phyloP scores from a whole-genome alignment of 1,140 invertebrate species.

The Heliconius melpomene region DNA sequence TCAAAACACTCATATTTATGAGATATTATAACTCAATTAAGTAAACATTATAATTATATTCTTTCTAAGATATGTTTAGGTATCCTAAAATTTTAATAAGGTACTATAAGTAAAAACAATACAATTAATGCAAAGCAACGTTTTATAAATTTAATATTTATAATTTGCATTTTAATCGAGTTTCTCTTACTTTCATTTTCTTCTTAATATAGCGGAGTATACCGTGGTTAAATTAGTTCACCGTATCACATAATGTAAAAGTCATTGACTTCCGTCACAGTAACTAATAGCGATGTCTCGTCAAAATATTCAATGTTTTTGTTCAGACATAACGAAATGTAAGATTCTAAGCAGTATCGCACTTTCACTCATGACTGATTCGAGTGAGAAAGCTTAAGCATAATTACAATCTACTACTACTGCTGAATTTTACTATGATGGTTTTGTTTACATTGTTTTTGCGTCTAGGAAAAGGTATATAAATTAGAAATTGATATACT shows the following conservation, averaged over 20 bases:
- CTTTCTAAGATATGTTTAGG: background rate
- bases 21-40: too few relatives aligned
- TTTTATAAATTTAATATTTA: conserved; percentile 7
- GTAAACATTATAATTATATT: too few relatives aligned
- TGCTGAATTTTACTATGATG: too few relatives aligned
- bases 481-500: too few relatives aligned
- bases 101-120: conserved; percentile 4
- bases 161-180: conserved; percentile 16
- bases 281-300: background rate
- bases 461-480: too few relatives aligned
- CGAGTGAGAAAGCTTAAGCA: background rate
- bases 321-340: background rate
- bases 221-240: background rate
- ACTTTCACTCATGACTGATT: background rate
- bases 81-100: background rate
- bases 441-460: background rate
- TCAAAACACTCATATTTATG: too few relatives aligned
- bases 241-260: background rate
- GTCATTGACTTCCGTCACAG: background rate
- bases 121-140: background rate
- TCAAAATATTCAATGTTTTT: background rate
- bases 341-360: background rate
- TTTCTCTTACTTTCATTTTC: conserved; percentile 15
- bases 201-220: background rate
- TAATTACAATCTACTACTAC: background rate